Percentiles rank a stretch among this genome's conserved stretches.
Evolutionary conservation across 2,888 invertebrate species (phyloP).

Genomic region (Pherbina coryleti): DNA sequence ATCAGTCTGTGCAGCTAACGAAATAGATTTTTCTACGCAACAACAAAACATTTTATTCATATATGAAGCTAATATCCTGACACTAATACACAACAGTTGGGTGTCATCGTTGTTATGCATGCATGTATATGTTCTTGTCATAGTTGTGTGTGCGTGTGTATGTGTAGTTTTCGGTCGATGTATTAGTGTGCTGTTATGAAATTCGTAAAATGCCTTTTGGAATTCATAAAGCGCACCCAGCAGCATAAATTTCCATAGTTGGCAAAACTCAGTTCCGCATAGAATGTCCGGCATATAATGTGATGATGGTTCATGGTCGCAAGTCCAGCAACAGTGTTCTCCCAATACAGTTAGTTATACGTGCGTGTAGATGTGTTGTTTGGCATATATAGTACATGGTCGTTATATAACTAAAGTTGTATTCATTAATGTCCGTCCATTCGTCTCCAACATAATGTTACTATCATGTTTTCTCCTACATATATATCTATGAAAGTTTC

Average conservation of each 20-base stretch:
- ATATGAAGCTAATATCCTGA: background rate
- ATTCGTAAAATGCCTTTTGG: slow-evolving; percentile 14
- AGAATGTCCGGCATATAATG: background rate
- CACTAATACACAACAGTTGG: background rate
- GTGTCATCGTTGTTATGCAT: background rate
- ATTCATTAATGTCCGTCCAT: background rate
- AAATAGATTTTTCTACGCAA: slow-evolving; percentile 7
- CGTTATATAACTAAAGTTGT: too few species aligned
- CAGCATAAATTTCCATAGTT: background rate
- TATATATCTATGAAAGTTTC: too few species aligned
- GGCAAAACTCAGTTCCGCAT: background rate
- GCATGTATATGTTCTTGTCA: background rate
- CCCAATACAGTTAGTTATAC: background rate
- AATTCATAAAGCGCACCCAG: slow-evolving; percentile 26
- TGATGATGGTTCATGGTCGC: slow-evolving; percentile 1
- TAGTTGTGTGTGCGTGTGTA: background rate
- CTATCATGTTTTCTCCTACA: slow-evolving; percentile 11
- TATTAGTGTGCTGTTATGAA: slow-evolving; percentile 25
- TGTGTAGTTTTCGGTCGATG: background rate
- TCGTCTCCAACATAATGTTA: slow-evolving; percentile 22
- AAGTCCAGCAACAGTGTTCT: background rate
- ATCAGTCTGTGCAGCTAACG: background rate
- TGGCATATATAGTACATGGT: too few species aligned
- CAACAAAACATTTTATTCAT: background rate
- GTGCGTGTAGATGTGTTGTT: background rate